phyloP scores from a whole-genome alignment of 1,140 invertebrate species.

The Drosophila orena region DNA sequence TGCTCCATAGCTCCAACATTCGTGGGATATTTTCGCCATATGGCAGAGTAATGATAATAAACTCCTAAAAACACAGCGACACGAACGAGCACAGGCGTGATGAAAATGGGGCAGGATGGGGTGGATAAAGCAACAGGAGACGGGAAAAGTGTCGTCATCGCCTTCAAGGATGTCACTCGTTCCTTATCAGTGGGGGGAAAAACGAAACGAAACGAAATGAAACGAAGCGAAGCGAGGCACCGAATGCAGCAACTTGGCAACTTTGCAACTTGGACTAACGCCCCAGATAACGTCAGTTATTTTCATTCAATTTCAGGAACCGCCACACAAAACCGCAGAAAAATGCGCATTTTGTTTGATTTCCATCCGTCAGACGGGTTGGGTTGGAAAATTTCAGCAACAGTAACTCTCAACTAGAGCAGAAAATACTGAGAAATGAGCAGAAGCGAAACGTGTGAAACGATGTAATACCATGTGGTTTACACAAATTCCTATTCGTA shows the following conservation, averaged over 20 bases:
- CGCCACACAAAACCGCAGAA: conserved; percentile 19
- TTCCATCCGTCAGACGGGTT: conserved; percentile 35
- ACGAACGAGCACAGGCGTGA: conserved; percentile 11
- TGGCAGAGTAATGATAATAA: conserved; percentile 84
- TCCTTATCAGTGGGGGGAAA: conserved; percentile 53
- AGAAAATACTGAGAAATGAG: conserved; percentile 21
- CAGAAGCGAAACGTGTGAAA: conserved; percentile 15
- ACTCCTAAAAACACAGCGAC: conserved; percentile 78
- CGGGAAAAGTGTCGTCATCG: conserved; percentile 63
- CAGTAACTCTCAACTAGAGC: conserved; percentile 14
- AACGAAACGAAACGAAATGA: conserved; percentile 9
- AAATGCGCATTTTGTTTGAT: conserved; percentile 51
- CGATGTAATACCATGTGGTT: background rate
- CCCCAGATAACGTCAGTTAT: conserved; percentile 68
- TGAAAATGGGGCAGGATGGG: background rate
- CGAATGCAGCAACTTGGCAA: conserved; percentile 30
- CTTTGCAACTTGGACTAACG: conserved; percentile 41
- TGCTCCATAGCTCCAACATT: conserved; percentile 20
- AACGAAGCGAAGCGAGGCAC: conserved; percentile 11
- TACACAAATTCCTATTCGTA: background rate
- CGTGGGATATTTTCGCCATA: conserved; percentile 79
- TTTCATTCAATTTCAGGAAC: conserved; percentile 70
- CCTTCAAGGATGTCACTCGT: conserved; percentile 62
- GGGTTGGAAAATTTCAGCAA: conserved; percentile 24
- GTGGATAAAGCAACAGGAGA: background rate